Conservation (phyloP, 1,140 invertebrate genomes). For the Bombus difficillimus region DNA sequence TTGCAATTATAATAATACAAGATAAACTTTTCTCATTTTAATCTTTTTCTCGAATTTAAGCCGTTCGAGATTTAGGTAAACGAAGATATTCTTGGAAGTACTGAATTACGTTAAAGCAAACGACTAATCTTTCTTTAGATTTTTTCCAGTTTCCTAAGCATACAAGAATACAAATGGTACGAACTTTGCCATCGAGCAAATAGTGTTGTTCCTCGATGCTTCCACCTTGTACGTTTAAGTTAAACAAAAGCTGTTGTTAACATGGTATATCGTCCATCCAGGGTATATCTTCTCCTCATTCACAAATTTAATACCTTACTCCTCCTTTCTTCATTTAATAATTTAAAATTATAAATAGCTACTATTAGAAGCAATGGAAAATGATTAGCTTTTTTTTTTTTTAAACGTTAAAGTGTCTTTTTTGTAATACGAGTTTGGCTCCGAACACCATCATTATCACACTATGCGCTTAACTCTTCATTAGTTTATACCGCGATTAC, state of each 20-base stretch:
- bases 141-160: neutral
- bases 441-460: slow-evolving; percentile 45
- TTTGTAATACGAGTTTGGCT: slow-evolving; percentile 23
- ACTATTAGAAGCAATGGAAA: slow-evolving; percentile 15
- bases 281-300: no score
- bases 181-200: neutral
- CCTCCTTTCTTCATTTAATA: neutral
- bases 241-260: slow-evolving; percentile 1
- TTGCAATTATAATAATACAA: slow-evolving; percentile 36
- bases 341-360: neutral
- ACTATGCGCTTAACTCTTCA: slow-evolving; percentile 30
- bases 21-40: slow-evolving; percentile 13
- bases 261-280: no score
- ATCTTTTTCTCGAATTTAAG: slow-evolving; percentile 20
- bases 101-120: slow-evolving; percentile 36
- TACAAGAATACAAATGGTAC: neutral
- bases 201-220: neutral
- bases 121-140: neutral
- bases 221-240: neutral
- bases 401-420: slow-evolving; percentile 34
- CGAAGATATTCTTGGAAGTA: slow-evolving; percentile 43
- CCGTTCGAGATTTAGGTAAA: slow-evolving; percentile 32
- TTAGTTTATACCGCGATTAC: slow-evolving; percentile 27
- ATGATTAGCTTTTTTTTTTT: slow-evolving; percentile 20
- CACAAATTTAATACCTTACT: no score